Percentiles rank a stretch among this genome's conserved stretches.
These are phyloP conservation scores for Deroplatys truncata DNA, from an alignment of 2,888 invertebrate species.

Conservation along the genomic window DNA sequence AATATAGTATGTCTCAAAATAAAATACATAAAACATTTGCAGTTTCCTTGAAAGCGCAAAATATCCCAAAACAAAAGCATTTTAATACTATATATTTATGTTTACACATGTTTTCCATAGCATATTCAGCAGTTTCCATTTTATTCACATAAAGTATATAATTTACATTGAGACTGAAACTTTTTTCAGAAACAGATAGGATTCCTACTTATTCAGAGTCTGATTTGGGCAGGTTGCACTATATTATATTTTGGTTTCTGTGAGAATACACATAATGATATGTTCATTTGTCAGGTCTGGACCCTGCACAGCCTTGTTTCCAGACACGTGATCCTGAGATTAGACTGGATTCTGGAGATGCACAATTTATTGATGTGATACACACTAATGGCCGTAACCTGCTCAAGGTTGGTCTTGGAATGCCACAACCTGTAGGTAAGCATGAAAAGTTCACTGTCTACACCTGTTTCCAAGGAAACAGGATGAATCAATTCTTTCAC, in stretches of 20 bases:
- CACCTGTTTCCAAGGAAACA: slow-evolving; percentile 16
- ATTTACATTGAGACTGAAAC: background rate
- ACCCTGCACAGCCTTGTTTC: slow-evolving; percentile 91
- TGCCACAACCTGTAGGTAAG: slow-evolving; percentile 34
- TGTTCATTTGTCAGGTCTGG: slow-evolving; percentile 52
- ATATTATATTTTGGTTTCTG: background rate
- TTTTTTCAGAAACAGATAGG: too few species aligned
- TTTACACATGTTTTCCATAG: too few species aligned
- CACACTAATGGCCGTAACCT: slow-evolving; percentile 67
- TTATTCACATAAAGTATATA: background rate
- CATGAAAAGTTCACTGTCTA: background rate
- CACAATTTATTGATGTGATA: slow-evolving; percentile 82
- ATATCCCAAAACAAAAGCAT: too few species aligned
- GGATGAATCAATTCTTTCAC: too few species aligned
- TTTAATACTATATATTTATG: too few species aligned
- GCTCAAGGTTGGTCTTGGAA: slow-evolving; percentile 21
- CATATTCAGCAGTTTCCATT: too few species aligned
- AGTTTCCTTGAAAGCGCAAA: too few species aligned
- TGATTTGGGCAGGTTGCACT: background rate
- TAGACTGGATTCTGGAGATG: slow-evolving; percentile 80
- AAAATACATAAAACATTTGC: too few species aligned
- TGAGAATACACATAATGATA: too few species aligned
- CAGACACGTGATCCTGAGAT: slow-evolving; percentile 73
- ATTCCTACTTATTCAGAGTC: background rate
- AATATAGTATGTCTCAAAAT: too few species aligned